A percentile compares a stretch with the other conserved stretches of the same genome.
These are phyloP conservation scores for Manis pentadactyla DNA, from an alignment of 2,797 vertebrate genomes.

Conservation along the genomic window DNA sequence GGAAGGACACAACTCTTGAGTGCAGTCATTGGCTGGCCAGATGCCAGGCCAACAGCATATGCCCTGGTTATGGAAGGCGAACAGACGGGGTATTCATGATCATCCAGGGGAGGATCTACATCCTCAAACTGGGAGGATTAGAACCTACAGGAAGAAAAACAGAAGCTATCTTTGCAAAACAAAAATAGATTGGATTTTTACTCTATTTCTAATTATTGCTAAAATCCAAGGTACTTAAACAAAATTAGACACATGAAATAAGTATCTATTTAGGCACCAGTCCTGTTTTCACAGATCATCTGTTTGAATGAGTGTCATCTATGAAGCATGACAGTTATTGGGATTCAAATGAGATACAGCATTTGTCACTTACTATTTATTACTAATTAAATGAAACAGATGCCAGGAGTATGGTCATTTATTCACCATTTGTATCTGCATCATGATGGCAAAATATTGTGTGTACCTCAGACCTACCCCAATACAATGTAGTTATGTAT, in stretches of 20 bases:
- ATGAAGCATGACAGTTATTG: conserved; percentile 7
- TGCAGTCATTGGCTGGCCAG: not conserved
- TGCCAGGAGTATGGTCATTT: not conserved
- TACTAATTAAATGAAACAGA: conserved; percentile 55
- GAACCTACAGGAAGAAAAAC: conserved; percentile 39
- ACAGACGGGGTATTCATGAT: conserved; percentile 17
- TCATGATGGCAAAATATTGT: conserved; percentile 8
- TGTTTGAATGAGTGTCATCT: conserved; percentile 28
- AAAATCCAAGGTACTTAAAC: conserved; percentile 22
- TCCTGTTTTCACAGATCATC: conserved; percentile 10
- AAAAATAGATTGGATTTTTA: conserved; percentile 56
- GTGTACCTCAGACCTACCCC: not conserved
- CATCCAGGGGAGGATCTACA: not conserved
- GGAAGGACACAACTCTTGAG: conserved; percentile 14
- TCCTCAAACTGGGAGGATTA: conserved; percentile 17
- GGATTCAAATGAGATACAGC: conserved; percentile 5
- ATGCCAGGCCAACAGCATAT: conserved; percentile 10
- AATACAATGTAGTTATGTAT: not conserved
- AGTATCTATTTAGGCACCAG: not conserved
- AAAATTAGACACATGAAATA: conserved; percentile 33
- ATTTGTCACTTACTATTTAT: conserved; percentile 33
- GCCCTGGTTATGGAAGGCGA: not conserved
- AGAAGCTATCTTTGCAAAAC: conserved; percentile 36
- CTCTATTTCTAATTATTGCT: conserved; percentile 9
- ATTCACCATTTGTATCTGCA: conserved; percentile 26